Conservation (phyloP, 2,797 vertebrate species). For the Scyliorhinus canicula region DNA sequence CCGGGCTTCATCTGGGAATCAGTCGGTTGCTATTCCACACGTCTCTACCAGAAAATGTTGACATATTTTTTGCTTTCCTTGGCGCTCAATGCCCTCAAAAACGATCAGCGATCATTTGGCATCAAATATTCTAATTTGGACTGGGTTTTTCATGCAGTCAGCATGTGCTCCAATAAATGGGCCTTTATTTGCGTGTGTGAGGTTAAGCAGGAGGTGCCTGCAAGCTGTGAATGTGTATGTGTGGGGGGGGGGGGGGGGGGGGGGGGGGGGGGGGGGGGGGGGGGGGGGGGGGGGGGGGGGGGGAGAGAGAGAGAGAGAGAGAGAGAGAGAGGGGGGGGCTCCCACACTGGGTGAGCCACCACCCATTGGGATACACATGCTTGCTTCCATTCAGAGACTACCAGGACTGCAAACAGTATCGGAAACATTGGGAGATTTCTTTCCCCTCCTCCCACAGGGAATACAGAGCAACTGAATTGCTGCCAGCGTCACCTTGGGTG, state of each 20-base stretch:
- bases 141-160: too few species aligned
- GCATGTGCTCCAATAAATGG: not conserved
- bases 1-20: not conserved
- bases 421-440: not conserved
- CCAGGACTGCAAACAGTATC: not conserved
- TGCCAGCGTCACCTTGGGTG: not conserved
- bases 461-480: not conserved
- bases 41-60: not conserved
- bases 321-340: not conserved
- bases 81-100: too few species aligned
- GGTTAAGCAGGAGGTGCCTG: not conserved
- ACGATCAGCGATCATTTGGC: too few species aligned
- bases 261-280: too few species aligned
- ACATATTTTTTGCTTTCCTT: too few species aligned
- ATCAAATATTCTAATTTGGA: too few species aligned
- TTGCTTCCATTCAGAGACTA: not conserved
- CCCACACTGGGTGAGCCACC: not conserved
- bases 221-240: not conserved
- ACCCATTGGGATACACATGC: not conserved
- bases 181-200: not conserved
- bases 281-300: too few species aligned
- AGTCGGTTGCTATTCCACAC: not conserved
- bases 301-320: too few species aligned
- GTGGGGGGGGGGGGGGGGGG: too few species aligned
- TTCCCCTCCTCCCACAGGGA: not conserved